Evolutionary conservation across 2,113 vertebrate species (phyloP).

Genomic region (Corynorhinus townsendii): DNA sequence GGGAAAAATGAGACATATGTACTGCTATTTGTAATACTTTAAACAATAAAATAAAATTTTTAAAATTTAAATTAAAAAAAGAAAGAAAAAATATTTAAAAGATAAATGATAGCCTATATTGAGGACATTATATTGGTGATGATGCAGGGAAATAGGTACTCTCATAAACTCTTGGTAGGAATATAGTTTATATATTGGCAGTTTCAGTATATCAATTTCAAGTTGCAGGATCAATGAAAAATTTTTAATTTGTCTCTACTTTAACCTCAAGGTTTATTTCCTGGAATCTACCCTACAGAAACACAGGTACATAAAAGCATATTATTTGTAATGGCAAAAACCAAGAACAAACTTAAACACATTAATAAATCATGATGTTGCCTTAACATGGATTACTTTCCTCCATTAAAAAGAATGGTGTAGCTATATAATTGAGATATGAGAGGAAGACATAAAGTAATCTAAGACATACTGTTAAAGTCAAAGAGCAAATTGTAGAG

Average conservation of each 20-base stretch:
- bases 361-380: slow-evolving; percentile 42
- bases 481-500: neutral
- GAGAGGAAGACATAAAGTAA: neutral
- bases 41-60: neutral
- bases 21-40: too few relatives aligned
- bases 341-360: slow-evolving; percentile 23
- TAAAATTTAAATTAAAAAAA: too few relatives aligned
- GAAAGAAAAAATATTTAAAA: neutral
- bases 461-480: neutral
- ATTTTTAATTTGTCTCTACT: neutral
- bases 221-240: neutral
- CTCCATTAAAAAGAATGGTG: slow-evolving; percentile 37
- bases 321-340: slow-evolving; percentile 1
- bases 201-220: neutral
- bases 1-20: too few relatives aligned
- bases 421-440: neutral
- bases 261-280: neutral
- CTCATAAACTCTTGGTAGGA: neutral
- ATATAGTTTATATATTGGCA: neutral
- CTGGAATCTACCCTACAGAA: slow-evolving; percentile 14
- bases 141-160: neutral
- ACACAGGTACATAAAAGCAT: neutral
- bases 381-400: neutral
- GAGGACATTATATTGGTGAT: neutral
- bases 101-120: neutral